Percentiles rank a stretch among this genome's conserved stretches.
Conservation (phyloP, 2,113 vertebrate species). For the Rafetus swinhoei region DNA sequence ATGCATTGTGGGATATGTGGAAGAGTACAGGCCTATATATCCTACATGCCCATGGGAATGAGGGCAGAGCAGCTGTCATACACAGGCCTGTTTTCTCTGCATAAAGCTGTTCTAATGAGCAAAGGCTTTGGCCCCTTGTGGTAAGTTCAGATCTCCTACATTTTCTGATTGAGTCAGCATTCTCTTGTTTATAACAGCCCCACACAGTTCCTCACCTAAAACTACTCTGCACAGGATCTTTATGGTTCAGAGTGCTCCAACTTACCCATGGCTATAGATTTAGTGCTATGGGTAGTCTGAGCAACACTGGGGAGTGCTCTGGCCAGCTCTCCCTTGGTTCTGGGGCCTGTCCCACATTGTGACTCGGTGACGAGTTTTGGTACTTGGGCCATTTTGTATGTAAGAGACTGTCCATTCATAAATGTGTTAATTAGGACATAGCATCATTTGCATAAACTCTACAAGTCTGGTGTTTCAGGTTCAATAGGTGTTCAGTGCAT, state of each 20-base stretch:
- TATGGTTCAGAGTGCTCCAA: neutral
- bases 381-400: neutral
- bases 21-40: neutral
- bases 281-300: neutral
- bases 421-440: neutral
- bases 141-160: neutral
- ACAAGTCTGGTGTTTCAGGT: neutral
- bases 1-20: neutral
- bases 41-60: neutral
- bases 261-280: neutral
- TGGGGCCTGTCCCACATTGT: neutral
- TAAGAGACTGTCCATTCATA: neutral
- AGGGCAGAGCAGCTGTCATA: neutral
- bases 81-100: neutral
- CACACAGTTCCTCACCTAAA: neutral
- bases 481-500: slow-evolving; percentile 27
- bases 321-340: neutral
- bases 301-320: neutral
- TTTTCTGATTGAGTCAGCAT: no score
- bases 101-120: neutral
- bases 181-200: neutral
- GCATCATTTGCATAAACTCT: neutral
- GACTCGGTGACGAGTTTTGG: no score
- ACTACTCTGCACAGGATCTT: neutral
- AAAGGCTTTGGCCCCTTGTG: neutral